These are phyloP conservation scores for Eulithis prunata DNA, from an alignment of 2,888 invertebrate genomes.

Conservation along the genomic window DNA sequence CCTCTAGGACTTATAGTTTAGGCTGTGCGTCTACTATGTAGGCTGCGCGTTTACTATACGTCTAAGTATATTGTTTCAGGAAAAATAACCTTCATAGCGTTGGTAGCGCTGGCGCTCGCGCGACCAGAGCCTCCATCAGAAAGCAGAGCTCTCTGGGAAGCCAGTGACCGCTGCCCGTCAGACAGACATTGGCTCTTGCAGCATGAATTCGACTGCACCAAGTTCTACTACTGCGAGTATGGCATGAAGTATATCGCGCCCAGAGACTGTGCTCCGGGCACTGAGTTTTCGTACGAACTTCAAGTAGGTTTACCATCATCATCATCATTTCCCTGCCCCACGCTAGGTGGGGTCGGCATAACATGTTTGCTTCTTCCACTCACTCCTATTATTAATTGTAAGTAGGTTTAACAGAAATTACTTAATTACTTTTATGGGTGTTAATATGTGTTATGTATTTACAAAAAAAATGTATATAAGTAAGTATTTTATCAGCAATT, in stretches of 20 bases:
- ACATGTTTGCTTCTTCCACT: too few relatives aligned
- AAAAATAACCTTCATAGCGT: conserved; percentile 63
- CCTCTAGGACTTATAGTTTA: too few relatives aligned
- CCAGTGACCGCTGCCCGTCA: conserved; percentile 54
- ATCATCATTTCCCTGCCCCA: too few relatives aligned
- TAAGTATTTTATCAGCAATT: too few relatives aligned
- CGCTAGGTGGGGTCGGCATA: too few relatives aligned
- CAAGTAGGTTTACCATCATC: conserved; percentile 54
- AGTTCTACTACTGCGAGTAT: conserved; percentile 72
- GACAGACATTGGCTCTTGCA: conserved; percentile 72
- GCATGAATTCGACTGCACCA: conserved; percentile 68
- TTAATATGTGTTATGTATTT: too few relatives aligned
- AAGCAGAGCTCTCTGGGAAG: conserved; percentile 9
- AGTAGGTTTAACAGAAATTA: too few relatives aligned
- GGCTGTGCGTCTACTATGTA: too few relatives aligned
- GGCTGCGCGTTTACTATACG: too few relatives aligned
- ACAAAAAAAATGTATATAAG: too few relatives aligned
- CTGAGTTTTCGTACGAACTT: conserved; percentile 55
- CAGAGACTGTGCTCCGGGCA: conserved; percentile 58
- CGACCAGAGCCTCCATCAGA: not conserved
- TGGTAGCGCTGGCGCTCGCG: not conserved
- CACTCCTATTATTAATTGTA: too few relatives aligned
- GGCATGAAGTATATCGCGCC: conserved; percentile 54
- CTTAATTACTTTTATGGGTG: too few relatives aligned
- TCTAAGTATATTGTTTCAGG: conserved; percentile 26